These are phyloP conservation scores for Drosophila arizonae DNA, from an alignment of 1,140 invertebrate genomes.

Conservation along the genomic window DNA sequence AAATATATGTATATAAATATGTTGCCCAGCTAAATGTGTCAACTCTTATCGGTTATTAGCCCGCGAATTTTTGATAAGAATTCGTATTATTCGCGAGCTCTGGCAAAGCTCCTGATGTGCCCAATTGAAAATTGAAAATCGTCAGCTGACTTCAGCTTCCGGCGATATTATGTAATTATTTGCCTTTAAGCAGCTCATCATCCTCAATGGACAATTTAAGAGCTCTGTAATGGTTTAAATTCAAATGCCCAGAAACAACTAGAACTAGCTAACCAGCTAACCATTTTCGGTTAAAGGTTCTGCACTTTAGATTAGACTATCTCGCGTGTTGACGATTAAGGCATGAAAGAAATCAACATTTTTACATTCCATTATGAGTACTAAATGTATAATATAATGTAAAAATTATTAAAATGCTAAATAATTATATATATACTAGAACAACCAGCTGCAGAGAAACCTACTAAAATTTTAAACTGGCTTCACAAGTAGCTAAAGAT, in stretches of 20 bases:
- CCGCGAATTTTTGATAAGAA: constrained; percentile 42
- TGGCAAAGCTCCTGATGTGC: constrained; percentile 2
- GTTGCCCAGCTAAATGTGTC: constrained; percentile 33
- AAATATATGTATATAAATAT: constrained; percentile 13
- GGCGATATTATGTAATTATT: constrained; percentile 33
- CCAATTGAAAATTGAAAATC: constrained; percentile 10
- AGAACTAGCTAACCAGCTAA: not conserved
- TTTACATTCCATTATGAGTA: not conserved
- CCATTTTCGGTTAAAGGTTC: constrained; percentile 1
- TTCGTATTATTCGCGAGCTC: constrained; percentile 3
- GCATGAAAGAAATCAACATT: not conserved
- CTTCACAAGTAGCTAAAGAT: not conserved
- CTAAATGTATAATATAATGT: no score
- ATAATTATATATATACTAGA: no score
- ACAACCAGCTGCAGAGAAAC: no score
- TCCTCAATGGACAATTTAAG: no score
- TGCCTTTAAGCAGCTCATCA: constrained; percentile 36
- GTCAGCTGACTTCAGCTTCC: constrained; percentile 58
- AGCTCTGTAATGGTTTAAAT: not conserved
- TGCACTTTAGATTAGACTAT: not conserved
- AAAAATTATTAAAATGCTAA: no score
- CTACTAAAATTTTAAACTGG: not conserved
- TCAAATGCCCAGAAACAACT: not conserved
- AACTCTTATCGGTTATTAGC: constrained; percentile 66
- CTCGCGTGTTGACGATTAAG: not conserved